These are phyloP conservation scores for Platyura marginata DNA, from an alignment of 1,140 invertebrate species.

Conservation along the genomic window DNA sequence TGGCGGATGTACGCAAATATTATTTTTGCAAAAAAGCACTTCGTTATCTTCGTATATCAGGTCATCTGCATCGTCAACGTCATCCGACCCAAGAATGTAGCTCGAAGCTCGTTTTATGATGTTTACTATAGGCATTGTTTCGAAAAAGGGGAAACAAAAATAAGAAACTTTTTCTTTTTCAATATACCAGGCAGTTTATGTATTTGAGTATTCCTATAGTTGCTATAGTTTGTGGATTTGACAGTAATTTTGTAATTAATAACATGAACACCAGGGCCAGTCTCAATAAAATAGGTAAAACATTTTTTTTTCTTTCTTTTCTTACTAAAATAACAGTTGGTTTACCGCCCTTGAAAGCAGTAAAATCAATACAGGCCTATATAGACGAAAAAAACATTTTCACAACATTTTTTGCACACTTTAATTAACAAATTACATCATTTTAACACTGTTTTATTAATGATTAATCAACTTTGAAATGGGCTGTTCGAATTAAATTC, in stretches of 20 bases:
- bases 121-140: constrained; percentile 54
- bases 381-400: too few relatives aligned
- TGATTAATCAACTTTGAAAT: too few relatives aligned
- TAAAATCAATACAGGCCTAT: too few relatives aligned
- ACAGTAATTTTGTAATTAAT: neutral
- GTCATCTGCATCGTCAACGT: constrained; percentile 34
- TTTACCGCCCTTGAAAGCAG: too few relatives aligned
- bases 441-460: too few relatives aligned
- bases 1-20: constrained; percentile 90
- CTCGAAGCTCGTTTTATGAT: constrained; percentile 57
- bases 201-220: neutral
- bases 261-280: neutral
- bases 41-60: constrained; percentile 59
- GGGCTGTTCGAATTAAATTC: too few relatives aligned
- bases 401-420: too few relatives aligned
- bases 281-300: neutral
- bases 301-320: neutral
- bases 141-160: too few relatives aligned
- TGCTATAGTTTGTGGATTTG: neutral
- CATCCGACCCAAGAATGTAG: constrained; percentile 48
- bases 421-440: too few relatives aligned
- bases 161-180: too few relatives aligned
- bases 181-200: too few relatives aligned
- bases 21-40: constrained; percentile 76
- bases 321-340: too few relatives aligned